Percentiles rank a stretch among this genome's conserved stretches.
phyloP scores from a whole-genome alignment of 2,888 invertebrate genomes.

The Anticlea derivata region DNA sequence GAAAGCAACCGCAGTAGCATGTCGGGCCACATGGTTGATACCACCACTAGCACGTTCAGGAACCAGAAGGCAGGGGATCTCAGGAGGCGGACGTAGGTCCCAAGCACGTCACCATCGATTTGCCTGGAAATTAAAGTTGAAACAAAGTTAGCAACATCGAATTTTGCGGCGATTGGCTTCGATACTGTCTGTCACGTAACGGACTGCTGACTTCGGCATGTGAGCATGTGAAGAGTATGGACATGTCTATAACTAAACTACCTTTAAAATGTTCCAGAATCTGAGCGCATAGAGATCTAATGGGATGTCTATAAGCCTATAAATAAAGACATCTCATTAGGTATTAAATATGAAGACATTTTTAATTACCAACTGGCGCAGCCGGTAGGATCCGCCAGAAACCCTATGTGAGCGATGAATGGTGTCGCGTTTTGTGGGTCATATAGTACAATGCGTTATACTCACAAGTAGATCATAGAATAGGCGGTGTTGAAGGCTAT shows the following conservation, averaged over 20 bases:
- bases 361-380: background rate
- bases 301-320: too few relatives aligned
- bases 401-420: too few relatives aligned
- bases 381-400: background rate
- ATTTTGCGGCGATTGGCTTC: too few relatives aligned
- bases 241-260: too few relatives aligned
- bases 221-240: too few relatives aligned
- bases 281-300: too few relatives aligned
- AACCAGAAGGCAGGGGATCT: constrained; percentile 84
- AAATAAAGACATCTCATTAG: too few relatives aligned
- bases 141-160: constrained; percentile 1
- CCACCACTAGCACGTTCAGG: constrained; percentile 75
- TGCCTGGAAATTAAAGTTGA: constrained; percentile 57
- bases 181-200: too few relatives aligned
- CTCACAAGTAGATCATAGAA: constrained; percentile 85
- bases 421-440: too few relatives aligned
- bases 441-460: constrained; percentile 46
- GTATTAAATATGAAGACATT: too few relatives aligned
- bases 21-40: constrained; percentile 84
- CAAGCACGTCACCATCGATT: constrained; percentile 81
- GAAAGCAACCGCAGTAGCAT: constrained; percentile 52
- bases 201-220: too few relatives aligned
- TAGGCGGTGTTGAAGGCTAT: constrained; percentile 82
- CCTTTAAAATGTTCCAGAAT: too few relatives aligned
- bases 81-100: constrained; percentile 85